Evolutionary conservation across 1,140 invertebrate genomes (phyloP).

Genomic region (Papilio polyxenes): DNA sequence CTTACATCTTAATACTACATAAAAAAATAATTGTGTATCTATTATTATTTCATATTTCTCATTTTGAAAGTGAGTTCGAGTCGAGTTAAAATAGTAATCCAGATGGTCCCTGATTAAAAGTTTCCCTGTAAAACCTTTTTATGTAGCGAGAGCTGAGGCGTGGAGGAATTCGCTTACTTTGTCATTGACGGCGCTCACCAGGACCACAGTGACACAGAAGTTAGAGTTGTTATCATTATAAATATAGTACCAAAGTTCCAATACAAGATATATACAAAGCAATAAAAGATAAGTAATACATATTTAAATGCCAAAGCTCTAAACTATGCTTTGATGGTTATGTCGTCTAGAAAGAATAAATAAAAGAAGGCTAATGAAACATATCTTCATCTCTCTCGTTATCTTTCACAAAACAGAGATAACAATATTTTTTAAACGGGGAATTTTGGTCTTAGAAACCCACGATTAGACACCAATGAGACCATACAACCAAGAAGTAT

Average conservation of each 20-base stretch:
- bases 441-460: too few species aligned
- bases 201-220: background rate
- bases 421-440: too few species aligned
- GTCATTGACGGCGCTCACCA: constrained; percentile 37
- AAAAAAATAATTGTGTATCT: too few species aligned
- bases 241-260: background rate
- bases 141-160: constrained; percentile 40
- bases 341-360: too few species aligned
- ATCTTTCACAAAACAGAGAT: too few species aligned
- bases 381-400: too few species aligned
- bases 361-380: too few species aligned
- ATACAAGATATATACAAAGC: background rate
- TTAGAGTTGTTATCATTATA: background rate
- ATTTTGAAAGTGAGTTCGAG: background rate
- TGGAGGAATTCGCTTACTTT: constrained; percentile 44
- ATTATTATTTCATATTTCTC: background rate
- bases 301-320: background rate
- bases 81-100: constrained; percentile 31
- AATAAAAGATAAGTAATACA: background rate
- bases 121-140: constrained; percentile 44
- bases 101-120: constrained; percentile 42
- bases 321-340: too few species aligned
- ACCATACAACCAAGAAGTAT: too few species aligned
- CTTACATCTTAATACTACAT: too few species aligned
- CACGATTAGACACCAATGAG: too few species aligned